phyloP scores from a whole-genome alignment of 2,888 invertebrate species.

The Abscondita cerata region DNA sequence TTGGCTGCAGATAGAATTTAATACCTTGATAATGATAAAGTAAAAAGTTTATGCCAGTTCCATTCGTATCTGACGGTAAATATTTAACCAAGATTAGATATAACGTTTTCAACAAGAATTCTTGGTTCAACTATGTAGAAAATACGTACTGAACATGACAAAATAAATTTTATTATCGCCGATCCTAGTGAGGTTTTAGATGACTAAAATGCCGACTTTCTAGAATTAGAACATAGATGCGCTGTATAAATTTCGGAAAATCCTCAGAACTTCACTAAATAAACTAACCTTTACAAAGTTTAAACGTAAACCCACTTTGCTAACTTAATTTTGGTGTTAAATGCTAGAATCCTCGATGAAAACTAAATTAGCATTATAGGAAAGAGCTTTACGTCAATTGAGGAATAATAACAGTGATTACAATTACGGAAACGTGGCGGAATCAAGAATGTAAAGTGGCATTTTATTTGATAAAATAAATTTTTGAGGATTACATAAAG shows the following conservation, averaged over 20 bases:
- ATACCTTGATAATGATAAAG: too few relatives aligned
- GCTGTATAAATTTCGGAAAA: conserved; percentile 9
- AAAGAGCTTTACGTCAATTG: conserved; percentile 6
- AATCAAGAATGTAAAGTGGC: too few relatives aligned
- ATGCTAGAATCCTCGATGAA: conserved; percentile 14
- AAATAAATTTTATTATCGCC: too few relatives aligned
- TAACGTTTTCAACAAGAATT: not conserved
- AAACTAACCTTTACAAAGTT: conserved; percentile 11
- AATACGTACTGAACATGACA: too few relatives aligned
- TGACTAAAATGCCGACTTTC: not conserved
- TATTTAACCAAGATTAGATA: conserved; percentile 23
- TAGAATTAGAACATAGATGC: conserved; percentile 6
- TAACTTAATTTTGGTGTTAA: conserved; percentile 19
- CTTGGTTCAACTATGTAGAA: too few relatives aligned
- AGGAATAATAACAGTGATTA: conserved; percentile 7
- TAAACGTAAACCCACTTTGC: conserved; percentile 8
- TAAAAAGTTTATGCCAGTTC: too few relatives aligned
- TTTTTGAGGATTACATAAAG: conserved; percentile 2
- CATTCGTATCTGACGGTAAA: conserved; percentile 8
- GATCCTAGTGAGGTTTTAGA: too few relatives aligned
- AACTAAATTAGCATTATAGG: conserved; percentile 13
- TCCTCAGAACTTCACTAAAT: conserved; percentile 16
- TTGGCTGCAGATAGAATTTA: too few relatives aligned
- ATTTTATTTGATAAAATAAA: not conserved
- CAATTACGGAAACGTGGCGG: too few relatives aligned